phyloP scores from a whole-genome alignment of 2,797 vertebrate genomes.

The Oreochromis grahami region DNA sequence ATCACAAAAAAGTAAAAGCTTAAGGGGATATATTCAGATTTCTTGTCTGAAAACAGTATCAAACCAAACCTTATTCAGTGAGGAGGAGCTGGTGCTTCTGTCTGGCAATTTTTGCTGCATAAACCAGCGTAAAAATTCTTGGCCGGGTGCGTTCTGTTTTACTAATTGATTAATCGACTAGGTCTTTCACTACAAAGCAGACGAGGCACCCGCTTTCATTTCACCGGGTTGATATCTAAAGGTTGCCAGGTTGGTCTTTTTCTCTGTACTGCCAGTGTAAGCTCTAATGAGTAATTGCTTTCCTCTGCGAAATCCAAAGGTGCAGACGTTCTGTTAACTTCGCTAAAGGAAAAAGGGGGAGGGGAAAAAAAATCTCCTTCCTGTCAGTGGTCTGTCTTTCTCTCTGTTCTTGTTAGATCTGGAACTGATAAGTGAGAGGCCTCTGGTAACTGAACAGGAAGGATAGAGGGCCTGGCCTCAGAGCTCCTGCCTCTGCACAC shows the following conservation, averaged over 20 bases:
- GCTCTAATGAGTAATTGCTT: conserved; percentile 64
- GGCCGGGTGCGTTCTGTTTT: not conserved
- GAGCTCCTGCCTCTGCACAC: conserved; percentile 67
- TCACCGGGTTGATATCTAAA: not conserved
- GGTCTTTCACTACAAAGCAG: not conserved
- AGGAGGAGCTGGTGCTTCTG: not conserved
- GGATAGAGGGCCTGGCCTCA: conserved; percentile 60
- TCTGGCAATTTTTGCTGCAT: not conserved
- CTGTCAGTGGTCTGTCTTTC: conserved; percentile 69
- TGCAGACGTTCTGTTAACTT: conserved; percentile 70
- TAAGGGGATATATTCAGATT: not conserved
- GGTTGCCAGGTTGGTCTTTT: conserved; percentile 32
- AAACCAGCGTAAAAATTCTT: not conserved
- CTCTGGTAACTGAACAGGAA: conserved; percentile 72
- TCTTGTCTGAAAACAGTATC: not conserved
- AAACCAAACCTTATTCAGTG: not conserved
- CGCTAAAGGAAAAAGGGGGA: conserved; percentile 31
- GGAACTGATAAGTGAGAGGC: conserved; percentile 67
- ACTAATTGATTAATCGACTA: not conserved
- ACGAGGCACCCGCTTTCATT: not conserved
- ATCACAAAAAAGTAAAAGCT: not conserved
- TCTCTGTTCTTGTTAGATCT: conserved; percentile 69
- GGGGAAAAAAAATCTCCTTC: conserved; percentile 53
- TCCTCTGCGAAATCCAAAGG: conserved; percentile 66
- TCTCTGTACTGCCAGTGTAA: conserved; percentile 8